phyloP scores from a whole-genome alignment of 1,140 invertebrate genomes.

The Bombus difficillimus region DNA sequence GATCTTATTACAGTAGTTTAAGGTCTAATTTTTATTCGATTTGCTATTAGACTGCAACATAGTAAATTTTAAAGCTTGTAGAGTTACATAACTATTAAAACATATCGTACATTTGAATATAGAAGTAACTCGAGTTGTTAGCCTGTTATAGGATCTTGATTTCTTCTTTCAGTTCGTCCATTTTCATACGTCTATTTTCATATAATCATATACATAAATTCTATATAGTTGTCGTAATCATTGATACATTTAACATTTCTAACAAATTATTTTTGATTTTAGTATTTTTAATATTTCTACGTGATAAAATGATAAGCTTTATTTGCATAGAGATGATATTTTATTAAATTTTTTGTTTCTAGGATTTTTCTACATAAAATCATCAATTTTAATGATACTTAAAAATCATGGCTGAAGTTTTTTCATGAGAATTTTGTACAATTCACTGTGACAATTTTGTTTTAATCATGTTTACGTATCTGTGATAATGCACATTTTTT shows the following conservation, averaged over 20 bases:
- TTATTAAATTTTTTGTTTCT: not conserved
- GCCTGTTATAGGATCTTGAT: constrained; percentile 20
- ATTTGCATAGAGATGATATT: not conserved
- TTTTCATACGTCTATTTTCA: constrained; percentile 1
- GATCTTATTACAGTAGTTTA: constrained; percentile 20
- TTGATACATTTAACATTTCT: not conserved
- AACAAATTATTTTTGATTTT: not conserved
- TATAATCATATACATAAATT: constrained; percentile 4
- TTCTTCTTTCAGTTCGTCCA: constrained; percentile 14
- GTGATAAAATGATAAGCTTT: not conserved
- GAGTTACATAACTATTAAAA: constrained; percentile 33
- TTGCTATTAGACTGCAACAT: constrained; percentile 25
- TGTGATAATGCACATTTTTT: constrained; percentile 26
- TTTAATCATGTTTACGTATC: not conserved
- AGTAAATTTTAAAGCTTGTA: constrained; percentile 44
- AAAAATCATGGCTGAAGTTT: not conserved
- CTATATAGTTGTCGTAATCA: not conserved
- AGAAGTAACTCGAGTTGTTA: constrained; percentile 22
- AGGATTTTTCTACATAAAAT: not conserved
- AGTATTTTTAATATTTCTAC: not conserved
- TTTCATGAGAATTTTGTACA: not conserved
- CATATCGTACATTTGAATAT: constrained; percentile 25
- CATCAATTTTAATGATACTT: not conserved
- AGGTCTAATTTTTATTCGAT: constrained; percentile 27
- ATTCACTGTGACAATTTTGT: not conserved